Evolutionary conservation across 2,888 invertebrate genomes (phyloP).

Genomic region (Cyrtodaria siliqua): DNA sequence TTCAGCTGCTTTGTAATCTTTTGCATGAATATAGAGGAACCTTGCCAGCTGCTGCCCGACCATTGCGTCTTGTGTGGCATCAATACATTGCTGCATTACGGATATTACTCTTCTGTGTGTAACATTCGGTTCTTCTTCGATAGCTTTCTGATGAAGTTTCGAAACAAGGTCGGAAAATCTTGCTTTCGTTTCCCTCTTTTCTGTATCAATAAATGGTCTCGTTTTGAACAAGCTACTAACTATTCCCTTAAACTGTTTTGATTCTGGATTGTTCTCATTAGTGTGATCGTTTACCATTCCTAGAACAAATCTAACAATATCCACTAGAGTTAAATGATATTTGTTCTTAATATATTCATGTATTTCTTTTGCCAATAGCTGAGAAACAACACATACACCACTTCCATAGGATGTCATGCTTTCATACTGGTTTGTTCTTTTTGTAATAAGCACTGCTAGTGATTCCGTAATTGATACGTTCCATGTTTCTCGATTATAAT

Average conservation of each 20-base stretch:
- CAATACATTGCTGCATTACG: conserved; percentile 62
- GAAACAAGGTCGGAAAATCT: conserved; percentile 20
- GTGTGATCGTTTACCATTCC: conserved; percentile 17
- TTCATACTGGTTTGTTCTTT: neutral
- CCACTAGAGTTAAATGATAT: conserved; percentile 1
- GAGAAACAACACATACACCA: conserved; percentile 32
- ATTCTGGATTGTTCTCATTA: conserved; percentile 27
- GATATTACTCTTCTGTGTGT: conserved; percentile 44
- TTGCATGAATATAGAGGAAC: conserved; percentile 62
- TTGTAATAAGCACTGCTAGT: neutral
- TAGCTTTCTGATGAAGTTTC: no score
- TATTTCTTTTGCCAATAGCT: conserved; percentile 34
- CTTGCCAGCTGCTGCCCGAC: conserved; percentile 75
- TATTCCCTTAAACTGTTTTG: conserved; percentile 37
- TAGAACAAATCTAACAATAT: conserved; percentile 25
- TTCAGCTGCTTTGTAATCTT: conserved; percentile 68
- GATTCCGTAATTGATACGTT: neutral
- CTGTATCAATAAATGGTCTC: conserved; percentile 24
- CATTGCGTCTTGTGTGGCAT: conserved; percentile 73
- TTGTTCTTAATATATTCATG: conserved; percentile 10
- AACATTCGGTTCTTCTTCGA: conserved; percentile 48
- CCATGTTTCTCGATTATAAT: neutral
- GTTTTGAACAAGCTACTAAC: conserved; percentile 48
- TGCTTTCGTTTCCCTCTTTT: conserved; percentile 25
- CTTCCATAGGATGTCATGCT: neutral